Conservation (phyloP, 2,888 invertebrate species). For the Brachylomia viminalis region DNA sequence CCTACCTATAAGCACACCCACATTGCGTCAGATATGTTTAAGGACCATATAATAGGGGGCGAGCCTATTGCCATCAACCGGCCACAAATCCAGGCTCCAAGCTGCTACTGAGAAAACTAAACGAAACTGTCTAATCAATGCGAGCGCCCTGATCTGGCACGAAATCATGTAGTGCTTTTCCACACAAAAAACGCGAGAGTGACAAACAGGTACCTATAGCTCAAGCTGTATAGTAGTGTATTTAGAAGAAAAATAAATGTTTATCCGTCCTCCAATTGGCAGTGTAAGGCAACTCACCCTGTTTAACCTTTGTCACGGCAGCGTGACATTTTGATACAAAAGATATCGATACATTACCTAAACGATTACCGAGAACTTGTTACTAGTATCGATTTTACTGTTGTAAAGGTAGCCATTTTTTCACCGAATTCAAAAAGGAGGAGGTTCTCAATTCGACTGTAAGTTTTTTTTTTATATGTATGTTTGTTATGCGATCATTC, state of each 20-base stretch:
- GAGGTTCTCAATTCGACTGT: no score
- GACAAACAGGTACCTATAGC: not conserved
- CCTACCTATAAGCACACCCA: not conserved
- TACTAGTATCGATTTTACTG: conserved; percentile 30
- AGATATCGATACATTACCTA: conserved; percentile 65
- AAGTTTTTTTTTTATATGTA: no score
- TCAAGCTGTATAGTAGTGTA: not conserved
- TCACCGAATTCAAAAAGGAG: no score
- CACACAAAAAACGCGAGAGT: not conserved
- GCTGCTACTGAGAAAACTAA: not conserved
- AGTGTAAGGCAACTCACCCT: conserved; percentile 66
- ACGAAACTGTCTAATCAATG: not conserved
- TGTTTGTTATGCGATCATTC: no score
- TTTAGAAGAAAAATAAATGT: conserved; percentile 37
- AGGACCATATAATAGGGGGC: not conserved
- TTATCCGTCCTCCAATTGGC: conserved; percentile 58
- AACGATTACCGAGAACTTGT: conserved; percentile 45
- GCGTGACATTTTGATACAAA: conserved; percentile 64
- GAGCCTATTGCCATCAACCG: not conserved
- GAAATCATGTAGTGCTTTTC: not conserved
- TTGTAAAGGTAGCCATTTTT: conserved; percentile 20
- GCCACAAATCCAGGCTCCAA: no score
- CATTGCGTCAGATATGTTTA: not conserved
- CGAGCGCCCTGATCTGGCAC: no score
- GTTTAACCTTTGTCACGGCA: conserved; percentile 75